Evolutionary conservation across 1,140 invertebrate genomes (phyloP), one percentile per base, ranked within the genome.

Genomic region (Drosophila pseudoobscura): DNA sequence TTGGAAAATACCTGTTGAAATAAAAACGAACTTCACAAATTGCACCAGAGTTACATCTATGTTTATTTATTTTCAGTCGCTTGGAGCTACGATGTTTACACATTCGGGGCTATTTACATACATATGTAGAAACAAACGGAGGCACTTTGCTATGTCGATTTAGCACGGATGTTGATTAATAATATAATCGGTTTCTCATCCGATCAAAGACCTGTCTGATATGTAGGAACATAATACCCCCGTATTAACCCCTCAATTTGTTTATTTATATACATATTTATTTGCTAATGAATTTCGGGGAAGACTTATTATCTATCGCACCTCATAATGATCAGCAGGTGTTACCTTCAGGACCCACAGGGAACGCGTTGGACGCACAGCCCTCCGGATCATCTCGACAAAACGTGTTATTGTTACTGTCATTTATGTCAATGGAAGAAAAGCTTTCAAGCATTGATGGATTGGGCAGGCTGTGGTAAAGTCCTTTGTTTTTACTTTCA

Each of bases 341-440:
- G 11, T 62, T 47, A 44, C 20, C 53, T 41, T 71, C 66, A 17
- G 47, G 61, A 1, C 26, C 22, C 5, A 44, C 15, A 54, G 43
- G 57, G n/a, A 55, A 50, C n/a, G 47, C 45, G 11, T 35, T 73
- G 13, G 73, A 73, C 2, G 93, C 92, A 22, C 94, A 95, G 2
- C 95, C 95, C 64, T 95, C 95, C 2, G 95, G 95, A 66, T 95
- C 94, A 26, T 94, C 93, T 17, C 94, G 92, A 9, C 69, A 39
- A 55, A 43, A 62, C 17, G 69, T 55, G 44, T 71, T 72, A 50
- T 61, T 60, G 57, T 73, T 78, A 6, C 56, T 45, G 11, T 69
- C 65, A 41, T 70, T 66, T 1, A 58, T 44, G 51, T 70, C 61
- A 8, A 73, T 68, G 24, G 53, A 39, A 35, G 61, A 47, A 17